Percentiles rank a stretch among this genome's conserved stretches.
These are phyloP conservation scores for Xiphophorus hellerii DNA, from an alignment of 2,113 vertebrate genomes.

Conservation along the genomic window DNA sequence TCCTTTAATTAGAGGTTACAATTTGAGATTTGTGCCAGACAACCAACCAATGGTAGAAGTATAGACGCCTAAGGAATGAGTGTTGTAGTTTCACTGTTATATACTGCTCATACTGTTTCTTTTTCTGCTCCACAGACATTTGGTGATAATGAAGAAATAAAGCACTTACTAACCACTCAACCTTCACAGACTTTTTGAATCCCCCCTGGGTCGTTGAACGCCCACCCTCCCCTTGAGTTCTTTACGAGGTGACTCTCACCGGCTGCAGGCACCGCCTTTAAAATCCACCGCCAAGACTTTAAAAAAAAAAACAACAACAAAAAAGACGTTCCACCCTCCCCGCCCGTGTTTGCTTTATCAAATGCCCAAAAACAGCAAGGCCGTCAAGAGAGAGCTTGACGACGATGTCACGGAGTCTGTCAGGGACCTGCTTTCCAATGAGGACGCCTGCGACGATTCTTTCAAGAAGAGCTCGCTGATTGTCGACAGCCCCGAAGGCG, in stretches of 20 bases:
- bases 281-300: background rate
- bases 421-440: conserved; percentile 96
- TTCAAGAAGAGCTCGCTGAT: conserved; percentile 95
- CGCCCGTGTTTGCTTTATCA: conserved; percentile 75
- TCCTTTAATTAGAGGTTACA: no score
- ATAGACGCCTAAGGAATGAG: no score
- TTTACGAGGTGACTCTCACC: conserved; percentile 15
- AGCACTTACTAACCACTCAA: conserved; percentile 15
- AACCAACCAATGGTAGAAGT: no score
- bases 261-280: conserved; percentile 12
- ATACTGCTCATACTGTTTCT: conserved; percentile 7
- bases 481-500: conserved; percentile 81
- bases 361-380: conserved; percentile 99
- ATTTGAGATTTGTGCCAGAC: no score
- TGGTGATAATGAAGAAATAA: conserved; percentile 79
- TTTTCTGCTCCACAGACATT: conserved; percentile 55
- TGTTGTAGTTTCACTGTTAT: background rate
- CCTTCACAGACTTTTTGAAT: conserved; percentile 28
- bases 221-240: conserved; percentile 4
- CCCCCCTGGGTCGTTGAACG: conserved; percentile 8
- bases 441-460: conserved; percentile 90
- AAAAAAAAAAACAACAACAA: background rate
- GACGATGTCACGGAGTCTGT: conserved; percentile 96
- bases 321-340: conserved; percentile 69
- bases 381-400: conserved; percentile 94